These are phyloP conservation scores for Hypomecis atomaria DNA, from an alignment of 2,888 invertebrate genomes.

Conservation along the genomic window DNA sequence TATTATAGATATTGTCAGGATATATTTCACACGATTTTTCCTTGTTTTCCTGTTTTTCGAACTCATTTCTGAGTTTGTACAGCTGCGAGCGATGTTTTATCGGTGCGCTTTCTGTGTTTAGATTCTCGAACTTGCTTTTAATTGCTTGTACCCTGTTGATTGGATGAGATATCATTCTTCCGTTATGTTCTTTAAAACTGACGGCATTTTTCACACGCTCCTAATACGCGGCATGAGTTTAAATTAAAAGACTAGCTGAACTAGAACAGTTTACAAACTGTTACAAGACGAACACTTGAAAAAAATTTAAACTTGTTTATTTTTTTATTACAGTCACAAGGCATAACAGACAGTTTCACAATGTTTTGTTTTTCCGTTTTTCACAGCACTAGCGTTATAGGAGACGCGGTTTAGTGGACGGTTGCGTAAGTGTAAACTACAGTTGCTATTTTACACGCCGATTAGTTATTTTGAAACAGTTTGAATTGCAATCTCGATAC, in stretches of 20 bases:
- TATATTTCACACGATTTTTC: constrained; percentile 38
- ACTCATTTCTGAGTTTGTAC: constrained; percentile 51
- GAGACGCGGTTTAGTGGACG: constrained; percentile 36
- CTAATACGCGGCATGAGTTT: constrained; percentile 17
- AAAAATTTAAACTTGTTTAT: constrained; percentile 31
- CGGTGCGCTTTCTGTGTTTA: constrained; percentile 65
- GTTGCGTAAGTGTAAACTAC: constrained; percentile 47
- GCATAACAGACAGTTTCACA: neutral
- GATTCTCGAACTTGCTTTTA: constrained; percentile 86
- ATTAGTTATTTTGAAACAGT: constrained; percentile 56
- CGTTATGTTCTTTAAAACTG: constrained; percentile 58
- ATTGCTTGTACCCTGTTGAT: constrained; percentile 86
- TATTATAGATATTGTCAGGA: constrained; percentile 28
- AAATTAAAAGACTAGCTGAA: constrained; percentile 10
- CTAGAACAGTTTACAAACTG: constrained; percentile 5
- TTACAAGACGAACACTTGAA: constrained; percentile 22
- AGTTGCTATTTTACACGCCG: constrained; percentile 52
- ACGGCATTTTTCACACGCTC: constrained; percentile 61
- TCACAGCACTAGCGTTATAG: constrained; percentile 9
- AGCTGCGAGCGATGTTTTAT: constrained; percentile 48
- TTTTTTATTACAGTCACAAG: constrained; percentile 23
- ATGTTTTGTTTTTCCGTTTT: constrained; percentile 16
- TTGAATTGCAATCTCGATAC: constrained; percentile 52
- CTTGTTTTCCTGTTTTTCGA: constrained; percentile 36
- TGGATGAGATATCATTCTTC: constrained; percentile 78